Evolutionary conservation across 1,140 invertebrate genomes (phyloP).

Genomic region (Drosophila bipectinata): DNA sequence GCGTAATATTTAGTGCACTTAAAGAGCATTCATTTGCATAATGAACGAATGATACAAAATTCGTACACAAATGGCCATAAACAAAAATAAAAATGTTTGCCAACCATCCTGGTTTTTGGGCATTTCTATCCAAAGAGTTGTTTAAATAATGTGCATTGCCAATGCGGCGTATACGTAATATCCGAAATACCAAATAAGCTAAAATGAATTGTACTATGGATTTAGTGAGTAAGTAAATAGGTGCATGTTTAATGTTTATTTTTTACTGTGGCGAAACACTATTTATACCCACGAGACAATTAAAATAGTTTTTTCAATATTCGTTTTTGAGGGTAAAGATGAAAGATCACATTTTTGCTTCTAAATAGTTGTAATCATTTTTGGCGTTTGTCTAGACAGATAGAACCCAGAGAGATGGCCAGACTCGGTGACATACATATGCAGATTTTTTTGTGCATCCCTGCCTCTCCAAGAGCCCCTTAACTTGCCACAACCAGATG

Average conservation of each 20-base stretch:
- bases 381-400: slow-evolving; percentile 35
- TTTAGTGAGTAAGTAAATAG: slow-evolving; percentile 45
- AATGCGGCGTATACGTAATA: slow-evolving; percentile 39
- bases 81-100: slow-evolving; percentile 3
- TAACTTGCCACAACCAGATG: background rate
- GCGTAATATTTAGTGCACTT: slow-evolving; percentile 58
- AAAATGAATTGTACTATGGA: slow-evolving; percentile 27
- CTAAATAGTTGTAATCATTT: background rate
- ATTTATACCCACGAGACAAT: slow-evolving; percentile 21
- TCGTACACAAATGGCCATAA: slow-evolving; percentile 14
- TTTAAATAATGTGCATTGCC: slow-evolving; percentile 43
- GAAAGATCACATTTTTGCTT: background rate
- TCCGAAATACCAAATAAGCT: slow-evolving; percentile 37
- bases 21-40: slow-evolving; percentile 59
- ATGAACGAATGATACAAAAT: slow-evolving; percentile 33
- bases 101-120: slow-evolving; percentile 1
- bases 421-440: slow-evolving; percentile 22
- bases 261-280: background rate
- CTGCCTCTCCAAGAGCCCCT: background rate
- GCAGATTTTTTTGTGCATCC: background rate
- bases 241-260: slow-evolving; percentile 34
- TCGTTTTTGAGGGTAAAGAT: background rate
- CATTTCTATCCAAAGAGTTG: slow-evolving; percentile 19
- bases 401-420: slow-evolving; percentile 5
- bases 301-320: background rate